These are phyloP conservation scores for Opisthocomus hoazin DNA, from an alignment of 2,113 vertebrate genomes.

Conservation along the genomic window DNA sequence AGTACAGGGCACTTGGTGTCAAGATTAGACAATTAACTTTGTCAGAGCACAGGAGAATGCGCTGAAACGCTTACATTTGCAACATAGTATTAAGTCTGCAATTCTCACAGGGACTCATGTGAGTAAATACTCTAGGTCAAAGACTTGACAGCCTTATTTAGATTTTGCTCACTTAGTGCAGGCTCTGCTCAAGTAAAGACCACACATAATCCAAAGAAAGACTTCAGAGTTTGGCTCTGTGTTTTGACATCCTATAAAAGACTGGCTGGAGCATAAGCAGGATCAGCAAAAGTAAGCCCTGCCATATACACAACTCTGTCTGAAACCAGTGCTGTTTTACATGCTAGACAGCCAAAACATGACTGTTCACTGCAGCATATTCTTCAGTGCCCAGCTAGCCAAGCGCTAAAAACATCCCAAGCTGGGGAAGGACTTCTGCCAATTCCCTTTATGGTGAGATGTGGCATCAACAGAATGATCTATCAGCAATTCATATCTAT, in stretches of 20 bases:
- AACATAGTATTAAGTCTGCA: constrained; percentile 29
- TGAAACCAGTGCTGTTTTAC: neutral
- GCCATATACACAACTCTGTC: neutral
- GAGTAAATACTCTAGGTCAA: constrained; percentile 61
- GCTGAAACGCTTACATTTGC: constrained; percentile 29
- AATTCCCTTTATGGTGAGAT: neutral
- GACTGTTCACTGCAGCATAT: neutral
- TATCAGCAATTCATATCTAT: neutral
- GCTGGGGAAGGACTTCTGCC: neutral
- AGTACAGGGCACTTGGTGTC: constrained; percentile 55
- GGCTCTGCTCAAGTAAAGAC: constrained; percentile 29
- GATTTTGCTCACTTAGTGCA: constrained; percentile 43
- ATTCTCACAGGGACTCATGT: neutral
- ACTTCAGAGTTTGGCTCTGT: neutral
- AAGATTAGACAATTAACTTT: constrained; percentile 72
- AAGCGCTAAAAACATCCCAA: neutral
- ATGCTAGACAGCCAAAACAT: neutral
- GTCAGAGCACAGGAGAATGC: constrained; percentile 23
- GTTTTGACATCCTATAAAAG: constrained; percentile 31
- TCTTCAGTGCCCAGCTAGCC: neutral
- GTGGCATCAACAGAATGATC: neutral
- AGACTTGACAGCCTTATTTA: constrained; percentile 56
- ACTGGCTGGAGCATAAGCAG: neutral
- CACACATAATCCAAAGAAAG: neutral
- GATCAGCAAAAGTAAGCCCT: constrained; percentile 13